Percentiles rank a stretch among this genome's conserved stretches.
These are phyloP conservation scores for Aleiodes alternator DNA, from an alignment of 2,888 invertebrate genomes.

Conservation along the genomic window DNA sequence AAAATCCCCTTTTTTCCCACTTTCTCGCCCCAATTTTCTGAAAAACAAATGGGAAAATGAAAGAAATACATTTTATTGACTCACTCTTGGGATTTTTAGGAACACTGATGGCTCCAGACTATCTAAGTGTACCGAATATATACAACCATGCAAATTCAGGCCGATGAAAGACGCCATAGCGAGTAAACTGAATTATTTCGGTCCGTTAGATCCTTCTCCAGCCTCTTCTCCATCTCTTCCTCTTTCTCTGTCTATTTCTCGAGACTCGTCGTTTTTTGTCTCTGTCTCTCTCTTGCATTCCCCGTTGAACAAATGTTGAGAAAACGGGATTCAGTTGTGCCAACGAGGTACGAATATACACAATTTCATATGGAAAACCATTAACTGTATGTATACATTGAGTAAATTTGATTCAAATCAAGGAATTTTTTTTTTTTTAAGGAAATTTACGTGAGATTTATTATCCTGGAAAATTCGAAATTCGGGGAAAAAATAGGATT, in stretches of 20 bases:
- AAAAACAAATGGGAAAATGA: background rate
- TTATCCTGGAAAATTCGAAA: too few relatives aligned
- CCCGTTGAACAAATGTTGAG: slow-evolving; percentile 52
- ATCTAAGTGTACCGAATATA: slow-evolving; percentile 39
- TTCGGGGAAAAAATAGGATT: background rate
- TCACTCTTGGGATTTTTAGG: slow-evolving; percentile 19
- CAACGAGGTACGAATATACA: slow-evolving; percentile 52
- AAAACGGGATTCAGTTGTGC: slow-evolving; percentile 46
- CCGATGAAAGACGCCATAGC: slow-evolving; percentile 46
- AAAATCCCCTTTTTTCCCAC: background rate
- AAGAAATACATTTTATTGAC: slow-evolving; percentile 11
- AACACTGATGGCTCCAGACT: slow-evolving; percentile 32
- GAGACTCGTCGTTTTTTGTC: background rate
- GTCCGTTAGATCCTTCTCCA: slow-evolving; percentile 55
- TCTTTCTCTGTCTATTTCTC: background rate
- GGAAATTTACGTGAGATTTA: too few relatives aligned
- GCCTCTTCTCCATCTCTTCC: slow-evolving; percentile 19
- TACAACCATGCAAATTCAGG: slow-evolving; percentile 42
- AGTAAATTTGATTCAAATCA: background rate
- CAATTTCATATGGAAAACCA: slow-evolving; percentile 40
- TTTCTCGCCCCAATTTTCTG: too few relatives aligned
- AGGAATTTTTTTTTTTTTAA: too few relatives aligned
- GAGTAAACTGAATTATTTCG: slow-evolving; percentile 59
- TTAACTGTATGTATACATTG: slow-evolving; percentile 23
- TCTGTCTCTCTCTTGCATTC: slow-evolving; percentile 34